A percentile compares a stretch with the other conserved stretches of the same genome.
These are phyloP conservation scores for Mythimna vitellina DNA, from an alignment of 2,888 invertebrate species.

Conservation along the genomic window DNA sequence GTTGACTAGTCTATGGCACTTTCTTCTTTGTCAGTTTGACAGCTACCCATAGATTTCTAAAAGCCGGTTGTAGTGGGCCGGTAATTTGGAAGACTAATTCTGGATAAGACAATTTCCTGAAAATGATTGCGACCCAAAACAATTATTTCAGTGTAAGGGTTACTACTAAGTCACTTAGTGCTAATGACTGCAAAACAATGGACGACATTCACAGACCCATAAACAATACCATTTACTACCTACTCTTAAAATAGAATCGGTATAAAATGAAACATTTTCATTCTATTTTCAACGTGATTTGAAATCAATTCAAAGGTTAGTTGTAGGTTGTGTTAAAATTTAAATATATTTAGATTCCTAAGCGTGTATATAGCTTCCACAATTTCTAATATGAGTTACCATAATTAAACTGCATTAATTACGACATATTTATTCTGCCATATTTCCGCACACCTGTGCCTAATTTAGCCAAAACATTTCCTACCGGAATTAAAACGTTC, in stretches of 20 bases:
- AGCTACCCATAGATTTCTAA: constrained; percentile 43
- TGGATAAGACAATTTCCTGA: constrained; percentile 16
- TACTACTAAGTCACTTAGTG: constrained; percentile 9
- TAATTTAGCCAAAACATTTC: constrained; percentile 37
- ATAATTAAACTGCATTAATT: constrained; percentile 19
- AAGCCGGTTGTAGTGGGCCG: constrained; percentile 14
- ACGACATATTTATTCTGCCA: constrained; percentile 41
- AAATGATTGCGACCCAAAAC: constrained; percentile 18
- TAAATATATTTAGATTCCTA: neutral
- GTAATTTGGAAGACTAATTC: constrained; percentile 29
- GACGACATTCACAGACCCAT: neutral
- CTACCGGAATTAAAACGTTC: constrained; percentile 44
- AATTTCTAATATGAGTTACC: constrained; percentile 13
- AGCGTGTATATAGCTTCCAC: no score
- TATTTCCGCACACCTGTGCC: constrained; percentile 50
- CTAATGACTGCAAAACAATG: constrained; percentile 24
- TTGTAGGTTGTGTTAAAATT: neutral
- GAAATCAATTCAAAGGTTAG: neutral
- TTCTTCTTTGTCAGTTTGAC: constrained; percentile 62
- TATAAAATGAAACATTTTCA: neutral
- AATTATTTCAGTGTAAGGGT: constrained; percentile 7
- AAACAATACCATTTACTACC: neutral
- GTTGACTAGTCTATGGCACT: constrained; percentile 44
- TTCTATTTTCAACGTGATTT: neutral
- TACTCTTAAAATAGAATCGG: neutral